Evolutionary conservation across 2,888 invertebrate genomes (phyloP).

Genomic region (Stenoptilia bipunctidactyla): DNA sequence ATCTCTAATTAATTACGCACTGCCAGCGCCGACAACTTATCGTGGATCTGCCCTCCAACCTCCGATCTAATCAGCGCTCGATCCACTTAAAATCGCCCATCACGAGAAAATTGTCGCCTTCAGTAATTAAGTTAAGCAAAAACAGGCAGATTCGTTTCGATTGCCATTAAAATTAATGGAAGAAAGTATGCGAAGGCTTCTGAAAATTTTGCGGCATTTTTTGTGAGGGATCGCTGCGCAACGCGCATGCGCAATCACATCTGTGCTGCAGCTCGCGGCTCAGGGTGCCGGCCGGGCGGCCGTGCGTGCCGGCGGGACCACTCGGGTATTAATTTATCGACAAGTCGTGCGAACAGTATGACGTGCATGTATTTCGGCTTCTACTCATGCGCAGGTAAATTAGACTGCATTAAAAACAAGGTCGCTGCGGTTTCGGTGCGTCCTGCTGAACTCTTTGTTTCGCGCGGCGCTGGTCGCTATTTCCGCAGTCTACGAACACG

Average conservation of each 20-base stretch:
- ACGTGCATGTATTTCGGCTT: conserved; percentile 53
- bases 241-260: conserved; percentile 17
- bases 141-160: background rate
- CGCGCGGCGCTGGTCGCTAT: conserved; percentile 33
- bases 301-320: conserved; percentile 34
- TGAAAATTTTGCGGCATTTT: too few relatives aligned
- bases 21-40: conserved; percentile 61
- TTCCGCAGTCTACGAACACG: conserved; percentile 2
- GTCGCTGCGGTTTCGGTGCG: conserved; percentile 38
- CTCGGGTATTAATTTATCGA: conserved; percentile 56
- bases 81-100: conserved; percentile 37
- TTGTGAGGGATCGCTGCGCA: background rate
- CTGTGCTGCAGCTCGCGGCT: conserved; percentile 24
- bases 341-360: conserved; percentile 62
- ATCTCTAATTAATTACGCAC: conserved; percentile 70
- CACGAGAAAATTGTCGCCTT: background rate
- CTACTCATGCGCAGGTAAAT: conserved; percentile 41
- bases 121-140: background rate
- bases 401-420: conserved; percentile 69
- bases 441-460: conserved; percentile 38
- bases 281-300: conserved; percentile 43
- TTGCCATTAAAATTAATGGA: background rate
- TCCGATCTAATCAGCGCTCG: conserved; percentile 62
- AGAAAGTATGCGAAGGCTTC: background rate
- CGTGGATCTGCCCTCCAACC: conserved; percentile 65